Evolutionary conservation across 2,797 vertebrate genomes (phyloP).

Genomic region (Gymnoscopelus microlampas): DNA sequence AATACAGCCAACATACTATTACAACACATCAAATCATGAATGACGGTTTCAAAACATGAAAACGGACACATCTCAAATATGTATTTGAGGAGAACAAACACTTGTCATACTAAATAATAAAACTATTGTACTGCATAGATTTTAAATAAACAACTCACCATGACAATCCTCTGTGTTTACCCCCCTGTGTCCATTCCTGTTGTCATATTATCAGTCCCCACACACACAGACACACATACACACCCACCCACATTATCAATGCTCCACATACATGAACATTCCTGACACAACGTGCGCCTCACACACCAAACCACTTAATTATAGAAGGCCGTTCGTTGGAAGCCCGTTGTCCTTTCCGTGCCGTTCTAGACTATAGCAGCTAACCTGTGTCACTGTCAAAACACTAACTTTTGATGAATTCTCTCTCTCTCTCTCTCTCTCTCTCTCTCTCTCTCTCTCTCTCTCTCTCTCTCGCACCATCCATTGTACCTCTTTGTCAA

Average conservation of each 20-base stretch:
- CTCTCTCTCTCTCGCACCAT: neutral
- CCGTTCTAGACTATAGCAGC: slow-evolving; percentile 63
- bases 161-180: slow-evolving; percentile 45
- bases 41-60: too few relatives aligned
- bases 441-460: too few relatives aligned
- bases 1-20: too few relatives aligned
- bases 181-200: slow-evolving; percentile 66
- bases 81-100: neutral
- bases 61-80: too few relatives aligned
- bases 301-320: slow-evolving; percentile 53
- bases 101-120: neutral
- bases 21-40: too few relatives aligned
- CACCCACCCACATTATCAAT: slow-evolving; percentile 74
- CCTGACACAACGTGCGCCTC: slow-evolving; percentile 63
- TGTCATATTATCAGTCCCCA: slow-evolving; percentile 42
- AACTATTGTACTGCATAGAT: neutral
- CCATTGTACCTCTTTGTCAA: too few relatives aligned
- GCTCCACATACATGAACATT: slow-evolving; percentile 76
- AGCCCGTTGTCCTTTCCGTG: slow-evolving; percentile 61
- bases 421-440: too few relatives aligned
- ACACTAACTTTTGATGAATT: slow-evolving; percentile 24
- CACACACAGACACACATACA: too few relatives aligned
- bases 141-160: slow-evolving; percentile 68
- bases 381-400: slow-evolving; percentile 34
- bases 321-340: slow-evolving; percentile 40